These are phyloP conservation scores for Patella depressa DNA, from an alignment of 2,888 invertebrate species.

Conservation along the genomic window DNA sequence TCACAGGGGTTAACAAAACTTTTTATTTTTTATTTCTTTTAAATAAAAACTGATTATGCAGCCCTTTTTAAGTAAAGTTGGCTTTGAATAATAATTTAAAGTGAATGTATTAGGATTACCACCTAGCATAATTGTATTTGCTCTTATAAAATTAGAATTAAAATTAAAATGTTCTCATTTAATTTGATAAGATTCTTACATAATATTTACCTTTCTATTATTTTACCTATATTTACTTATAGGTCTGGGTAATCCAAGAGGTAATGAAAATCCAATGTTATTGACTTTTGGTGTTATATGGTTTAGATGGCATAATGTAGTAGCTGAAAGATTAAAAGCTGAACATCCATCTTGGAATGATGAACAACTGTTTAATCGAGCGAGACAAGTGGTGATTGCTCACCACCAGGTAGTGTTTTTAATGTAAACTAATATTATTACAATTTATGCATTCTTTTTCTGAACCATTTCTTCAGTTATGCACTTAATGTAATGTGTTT, in stretches of 20 bases:
- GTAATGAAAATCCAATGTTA: constrained; percentile 97
- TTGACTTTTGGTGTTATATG: constrained; percentile 93
- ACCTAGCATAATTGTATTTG: too few relatives aligned
- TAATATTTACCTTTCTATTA: too few relatives aligned
- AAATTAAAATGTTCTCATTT: not conserved
- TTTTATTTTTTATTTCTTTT: too few relatives aligned
- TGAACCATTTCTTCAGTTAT: too few relatives aligned
- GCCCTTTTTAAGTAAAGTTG: too few relatives aligned
- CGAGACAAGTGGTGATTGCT: constrained; percentile 90
- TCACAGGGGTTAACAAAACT: too few relatives aligned
- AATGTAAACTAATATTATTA: too few relatives aligned
- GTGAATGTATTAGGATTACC: too few relatives aligned
- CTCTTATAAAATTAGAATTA: not conserved
- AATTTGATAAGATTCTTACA: not conserved
- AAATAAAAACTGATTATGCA: too few relatives aligned
- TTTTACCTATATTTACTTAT: constrained; percentile 45
- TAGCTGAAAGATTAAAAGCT: constrained; percentile 77
- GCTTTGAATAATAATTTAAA: too few relatives aligned
- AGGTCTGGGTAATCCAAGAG: constrained; percentile 97
- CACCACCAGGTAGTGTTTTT: constrained; percentile 82
- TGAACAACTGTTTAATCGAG: constrained; percentile 93
- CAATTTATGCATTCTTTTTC: too few relatives aligned
- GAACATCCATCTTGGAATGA: constrained; percentile 91
- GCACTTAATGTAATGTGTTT: too few relatives aligned
- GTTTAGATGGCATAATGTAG: constrained; percentile 95